Percentiles rank a stretch among this genome's conserved stretches.
Evolutionary conservation across 2,888 invertebrate species (phyloP).

Genomic region (Cheilosia urbana): DNA sequence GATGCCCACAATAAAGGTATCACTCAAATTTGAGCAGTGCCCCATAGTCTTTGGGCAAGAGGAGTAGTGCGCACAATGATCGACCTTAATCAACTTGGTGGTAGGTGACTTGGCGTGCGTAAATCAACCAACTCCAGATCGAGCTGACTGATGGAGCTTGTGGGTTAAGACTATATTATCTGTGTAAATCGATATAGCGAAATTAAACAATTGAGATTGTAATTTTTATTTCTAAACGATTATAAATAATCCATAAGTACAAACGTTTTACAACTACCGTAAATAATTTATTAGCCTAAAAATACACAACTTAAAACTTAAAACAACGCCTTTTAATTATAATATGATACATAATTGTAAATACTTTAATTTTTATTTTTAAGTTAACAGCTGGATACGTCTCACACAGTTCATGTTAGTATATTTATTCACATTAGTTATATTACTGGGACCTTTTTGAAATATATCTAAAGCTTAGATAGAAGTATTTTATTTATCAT

Average conservation of each 20-base stretch:
- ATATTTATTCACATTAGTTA: conserved; percentile 54
- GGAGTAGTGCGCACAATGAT: too few relatives aligned
- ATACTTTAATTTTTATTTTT: conserved; percentile 43
- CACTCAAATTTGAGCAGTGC: too few relatives aligned
- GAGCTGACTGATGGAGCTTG: too few relatives aligned
- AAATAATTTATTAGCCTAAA: conserved; percentile 75
- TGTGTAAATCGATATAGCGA: neutral
- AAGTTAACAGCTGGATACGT: conserved; percentile 47
- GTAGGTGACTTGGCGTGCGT: too few relatives aligned
- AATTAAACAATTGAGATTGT: conserved; percentile 33
- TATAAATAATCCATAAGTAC: conserved; percentile 75
- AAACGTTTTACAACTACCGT: conserved; percentile 72
- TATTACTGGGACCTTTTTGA: conserved; percentile 29
- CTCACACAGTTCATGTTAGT: conserved; percentile 47
- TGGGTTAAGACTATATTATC: too few relatives aligned
- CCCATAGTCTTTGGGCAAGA: too few relatives aligned
- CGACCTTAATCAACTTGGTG: too few relatives aligned
- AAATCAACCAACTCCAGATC: neutral
- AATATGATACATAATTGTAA: conserved; percentile 46
- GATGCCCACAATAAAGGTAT: too few relatives aligned
- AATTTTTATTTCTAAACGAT: conserved; percentile 71
- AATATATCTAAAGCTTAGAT: conserved; percentile 33
- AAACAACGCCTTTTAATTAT: conserved; percentile 53
- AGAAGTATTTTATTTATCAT: conserved; percentile 23
- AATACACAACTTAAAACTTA: conserved; percentile 68